These are phyloP conservation scores for Amniataba percoides DNA, from an alignment of 2,797 vertebrate species.

Conservation along the genomic window DNA sequence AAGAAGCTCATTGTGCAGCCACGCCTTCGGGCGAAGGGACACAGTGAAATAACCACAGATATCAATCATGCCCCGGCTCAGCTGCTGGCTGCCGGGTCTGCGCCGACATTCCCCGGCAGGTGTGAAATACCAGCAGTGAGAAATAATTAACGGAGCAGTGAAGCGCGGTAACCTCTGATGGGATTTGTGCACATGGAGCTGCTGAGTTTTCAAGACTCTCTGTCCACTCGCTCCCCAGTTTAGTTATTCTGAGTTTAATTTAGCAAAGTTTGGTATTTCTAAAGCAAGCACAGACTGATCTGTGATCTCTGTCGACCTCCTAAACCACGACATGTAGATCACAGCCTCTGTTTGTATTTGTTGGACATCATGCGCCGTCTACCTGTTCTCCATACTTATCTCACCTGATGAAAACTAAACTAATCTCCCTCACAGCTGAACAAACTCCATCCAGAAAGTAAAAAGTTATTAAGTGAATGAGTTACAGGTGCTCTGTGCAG, in stretches of 20 bases:
- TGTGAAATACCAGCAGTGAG: constrained; percentile 83
- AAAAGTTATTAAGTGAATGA: not conserved
- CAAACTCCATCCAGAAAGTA: not conserved
- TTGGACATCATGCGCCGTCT: not conserved
- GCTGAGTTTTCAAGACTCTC: constrained; percentile 12
- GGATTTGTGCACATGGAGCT: constrained; percentile 28
- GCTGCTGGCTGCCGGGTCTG: constrained; percentile 74
- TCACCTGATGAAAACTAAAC: not conserved
- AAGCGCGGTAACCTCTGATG: constrained; percentile 58
- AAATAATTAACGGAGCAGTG: constrained; percentile 77
- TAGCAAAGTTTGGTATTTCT: constrained; percentile 5
- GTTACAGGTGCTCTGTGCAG: not conserved
- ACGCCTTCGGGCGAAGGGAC: constrained; percentile 67
- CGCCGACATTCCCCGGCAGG: constrained; percentile 81
- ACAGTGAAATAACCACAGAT: constrained; percentile 70
- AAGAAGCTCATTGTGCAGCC: constrained; percentile 79
- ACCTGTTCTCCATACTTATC: not conserved
- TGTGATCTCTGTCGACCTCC: constrained; percentile 1
- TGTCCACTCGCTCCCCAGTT: not conserved
- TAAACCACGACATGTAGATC: not conserved
- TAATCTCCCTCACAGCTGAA: not conserved
- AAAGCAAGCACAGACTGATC: not conserved
- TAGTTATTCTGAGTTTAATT: constrained; percentile 17
- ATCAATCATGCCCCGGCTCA: constrained; percentile 82
- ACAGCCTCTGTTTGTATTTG: not conserved